phyloP scores from a whole-genome alignment of 64 coral and sea anemone genomes.

The Trachythela sp. region DNA sequence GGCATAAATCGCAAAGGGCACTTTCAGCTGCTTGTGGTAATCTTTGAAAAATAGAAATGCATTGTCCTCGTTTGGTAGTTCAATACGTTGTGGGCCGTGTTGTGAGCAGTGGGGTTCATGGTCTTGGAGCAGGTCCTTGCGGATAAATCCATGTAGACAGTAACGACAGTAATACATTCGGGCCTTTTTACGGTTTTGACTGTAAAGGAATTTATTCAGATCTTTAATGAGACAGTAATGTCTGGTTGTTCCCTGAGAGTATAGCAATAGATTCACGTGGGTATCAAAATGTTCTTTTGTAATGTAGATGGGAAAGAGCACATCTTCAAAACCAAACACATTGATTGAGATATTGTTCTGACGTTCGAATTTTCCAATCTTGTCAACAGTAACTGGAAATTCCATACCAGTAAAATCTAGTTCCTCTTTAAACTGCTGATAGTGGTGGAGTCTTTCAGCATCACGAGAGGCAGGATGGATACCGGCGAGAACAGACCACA shows the following conservation, averaged over 20 bases:
- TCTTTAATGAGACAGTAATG: background rate
- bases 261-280: background rate
- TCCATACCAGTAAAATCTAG: constrained; percentile 13
- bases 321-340: constrained; percentile 15
- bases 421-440: background rate
- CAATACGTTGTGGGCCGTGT: background rate
- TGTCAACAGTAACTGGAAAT: constrained; percentile 22
- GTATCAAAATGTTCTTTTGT: background rate
- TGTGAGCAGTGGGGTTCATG: constrained; percentile 3
- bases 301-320: background rate
- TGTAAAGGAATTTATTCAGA: background rate
- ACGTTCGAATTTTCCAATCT: background rate
- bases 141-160: background rate
- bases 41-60: background rate
- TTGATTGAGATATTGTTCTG: constrained; percentile 31
- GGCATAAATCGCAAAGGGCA: constrained; percentile 11
- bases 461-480: background rate
- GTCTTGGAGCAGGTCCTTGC: background rate
- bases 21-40: constrained; percentile 39
- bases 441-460: background rate
- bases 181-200: background rate
- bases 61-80: background rate
- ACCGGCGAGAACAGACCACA: background rate
- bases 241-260: too few relatives aligned
- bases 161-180: constrained; percentile 25